phyloP scores from a whole-genome alignment of 2,797 vertebrate species.

The Sebastes hubbsi region DNA sequence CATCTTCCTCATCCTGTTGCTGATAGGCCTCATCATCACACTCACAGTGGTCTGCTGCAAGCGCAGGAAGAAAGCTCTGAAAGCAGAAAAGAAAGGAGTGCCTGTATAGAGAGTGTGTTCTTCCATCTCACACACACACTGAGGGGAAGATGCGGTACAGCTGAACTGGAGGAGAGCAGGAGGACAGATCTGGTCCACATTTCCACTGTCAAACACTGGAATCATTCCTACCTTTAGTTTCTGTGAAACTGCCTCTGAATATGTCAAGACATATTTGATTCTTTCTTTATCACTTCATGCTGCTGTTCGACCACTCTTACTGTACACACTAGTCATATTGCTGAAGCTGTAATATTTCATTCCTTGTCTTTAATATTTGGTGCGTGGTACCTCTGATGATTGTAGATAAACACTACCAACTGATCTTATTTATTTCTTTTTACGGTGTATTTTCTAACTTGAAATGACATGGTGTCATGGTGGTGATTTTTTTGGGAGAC shows the following conservation, averaged over 20 bases:
- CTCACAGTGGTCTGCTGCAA: constrained; percentile 81
- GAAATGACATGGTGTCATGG: neutral
- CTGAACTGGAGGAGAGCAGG: constrained; percentile 22
- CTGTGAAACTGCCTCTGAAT: constrained; percentile 84
- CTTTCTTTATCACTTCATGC: neutral
- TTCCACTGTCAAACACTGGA: constrained; percentile 66
- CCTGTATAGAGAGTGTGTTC: constrained; percentile 38
- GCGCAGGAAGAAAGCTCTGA: constrained; percentile 55
- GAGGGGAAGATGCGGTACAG: constrained; percentile 17
- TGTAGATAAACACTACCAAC: constrained; percentile 43
- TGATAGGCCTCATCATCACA: constrained; percentile 69
- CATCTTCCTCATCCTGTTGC: constrained; percentile 68
- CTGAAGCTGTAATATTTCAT: constrained; percentile 7
- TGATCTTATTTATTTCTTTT: constrained; percentile 41
- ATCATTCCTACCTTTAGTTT: constrained; percentile 77
- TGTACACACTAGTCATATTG: neutral
- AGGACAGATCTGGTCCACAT: neutral
- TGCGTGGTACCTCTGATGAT: constrained; percentile 52
- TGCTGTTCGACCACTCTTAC: constrained; percentile 1
- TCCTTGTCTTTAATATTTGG: constrained; percentile 4
- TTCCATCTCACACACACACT: neutral
- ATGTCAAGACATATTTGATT: constrained; percentile 30
- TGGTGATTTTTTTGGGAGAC: constrained; percentile 20
- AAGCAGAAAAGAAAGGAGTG: constrained; percentile 62
- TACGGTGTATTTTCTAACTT: constrained; percentile 21